A percentile compares a stretch with the other conserved stretches of the same genome.
Evolutionary conservation across 2,888 invertebrate genomes (phyloP).

Genomic region (Anoplius nigerrimus): DNA sequence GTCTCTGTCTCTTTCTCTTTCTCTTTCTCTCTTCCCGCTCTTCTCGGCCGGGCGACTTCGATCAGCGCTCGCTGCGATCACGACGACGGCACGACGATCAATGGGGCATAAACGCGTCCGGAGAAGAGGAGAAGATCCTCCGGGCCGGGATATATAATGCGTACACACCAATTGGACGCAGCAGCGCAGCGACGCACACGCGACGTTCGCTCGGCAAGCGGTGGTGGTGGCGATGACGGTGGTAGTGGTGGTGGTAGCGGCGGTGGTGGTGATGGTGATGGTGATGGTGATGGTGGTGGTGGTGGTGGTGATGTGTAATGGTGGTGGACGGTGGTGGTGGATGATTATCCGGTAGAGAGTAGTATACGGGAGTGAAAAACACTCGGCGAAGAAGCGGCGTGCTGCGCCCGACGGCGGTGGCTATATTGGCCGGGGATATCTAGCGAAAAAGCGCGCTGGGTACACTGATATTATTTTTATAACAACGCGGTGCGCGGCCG

Average conservation of each 20-base stretch:
- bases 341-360: neutral
- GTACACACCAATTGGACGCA: constrained; percentile 19
- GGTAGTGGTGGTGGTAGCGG: neutral
- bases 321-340: neutral
- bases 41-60: constrained; percentile 18
- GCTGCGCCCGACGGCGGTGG: constrained; percentile 37
- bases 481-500: constrained; percentile 74
- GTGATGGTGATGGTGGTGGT: neutral
- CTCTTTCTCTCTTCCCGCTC: constrained; percentile 1
- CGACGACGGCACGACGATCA: constrained; percentile 44
- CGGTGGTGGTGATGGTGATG: neutral
- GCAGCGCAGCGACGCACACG: too few species aligned
- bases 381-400: constrained; percentile 19
- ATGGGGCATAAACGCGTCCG: constrained; percentile 41
- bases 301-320: neutral
- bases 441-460: constrained; percentile 65
- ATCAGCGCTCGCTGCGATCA: constrained; percentile 38
- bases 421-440: constrained; percentile 61
- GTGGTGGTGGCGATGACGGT: neutral
- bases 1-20: constrained; percentile 24
- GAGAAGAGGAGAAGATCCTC: constrained; percentile 13
- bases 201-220: neutral
- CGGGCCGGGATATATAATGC: constrained; percentile 17
- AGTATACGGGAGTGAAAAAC: too few species aligned
- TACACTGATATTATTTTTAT: constrained; percentile 70